A percentile compares a stretch with the other conserved stretches of the same genome.
Evolutionary conservation across 2,888 invertebrate species (phyloP).

Genomic region (Spodoptera picta): DNA sequence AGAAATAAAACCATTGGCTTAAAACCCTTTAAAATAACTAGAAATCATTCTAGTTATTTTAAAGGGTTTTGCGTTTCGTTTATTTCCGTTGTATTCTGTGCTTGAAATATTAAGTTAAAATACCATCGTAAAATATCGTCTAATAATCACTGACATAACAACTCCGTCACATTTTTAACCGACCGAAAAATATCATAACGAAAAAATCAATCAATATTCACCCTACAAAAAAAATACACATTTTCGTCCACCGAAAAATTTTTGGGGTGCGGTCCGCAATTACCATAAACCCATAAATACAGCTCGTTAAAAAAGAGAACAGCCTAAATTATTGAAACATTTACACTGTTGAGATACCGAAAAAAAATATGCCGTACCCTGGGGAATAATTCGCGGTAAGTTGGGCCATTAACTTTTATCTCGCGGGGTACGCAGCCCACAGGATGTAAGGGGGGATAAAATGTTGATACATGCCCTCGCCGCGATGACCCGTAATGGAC

Average conservation of each 20-base stretch:
- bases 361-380: conserved; percentile 62
- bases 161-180: neutral
- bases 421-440: conserved; percentile 59
- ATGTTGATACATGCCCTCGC: conserved; percentile 56
- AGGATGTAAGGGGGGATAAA: conserved; percentile 56
- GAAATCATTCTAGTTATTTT: too few relatives aligned
- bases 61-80: too few relatives aligned
- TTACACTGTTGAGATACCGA: conserved; percentile 62
- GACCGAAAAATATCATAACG: too few relatives aligned
- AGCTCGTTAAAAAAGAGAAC: conserved; percentile 58
- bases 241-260: conserved; percentile 15
- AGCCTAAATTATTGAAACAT: conserved; percentile 69
- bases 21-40: too few relatives aligned
- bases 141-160: neutral
- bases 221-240: conserved; percentile 17
- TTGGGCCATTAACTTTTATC: conserved; percentile 86
- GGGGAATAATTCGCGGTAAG: conserved; percentile 82
- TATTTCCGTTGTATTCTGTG: too few relatives aligned
- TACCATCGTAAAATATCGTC: neutral
- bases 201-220: conserved; percentile 10
- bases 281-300: conserved; percentile 63
- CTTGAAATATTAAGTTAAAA: neutral
- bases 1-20: too few relatives aligned
- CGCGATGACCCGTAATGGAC: conserved; percentile 57
- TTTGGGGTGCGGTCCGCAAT: conserved; percentile 45